A percentile compares a stretch with the other conserved stretches of the same genome.
Conservation (phyloP, 2,888 invertebrate species). For the Drosophila rellima region DNA sequence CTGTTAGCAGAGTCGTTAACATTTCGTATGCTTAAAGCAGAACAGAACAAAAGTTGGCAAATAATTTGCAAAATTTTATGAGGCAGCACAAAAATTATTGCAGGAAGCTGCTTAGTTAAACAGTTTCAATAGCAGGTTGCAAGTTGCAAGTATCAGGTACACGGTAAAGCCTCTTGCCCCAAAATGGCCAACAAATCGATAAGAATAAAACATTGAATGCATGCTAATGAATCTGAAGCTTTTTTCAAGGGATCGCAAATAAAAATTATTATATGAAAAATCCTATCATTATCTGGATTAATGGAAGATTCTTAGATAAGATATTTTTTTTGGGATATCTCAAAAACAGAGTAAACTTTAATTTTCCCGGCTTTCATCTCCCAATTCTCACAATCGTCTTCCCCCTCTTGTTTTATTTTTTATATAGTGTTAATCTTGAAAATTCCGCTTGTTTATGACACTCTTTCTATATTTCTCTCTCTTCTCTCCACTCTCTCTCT, state of each 20-base stretch:
- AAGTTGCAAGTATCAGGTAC: constrained; percentile 9
- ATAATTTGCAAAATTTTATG: constrained; percentile 77
- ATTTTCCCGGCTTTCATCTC: too few relatives aligned
- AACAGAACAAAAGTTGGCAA: constrained; percentile 71
- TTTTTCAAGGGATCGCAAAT: not conserved
- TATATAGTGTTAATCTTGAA: too few relatives aligned
- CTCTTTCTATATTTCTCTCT: not conserved
- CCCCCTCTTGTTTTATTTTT: too few relatives aligned
- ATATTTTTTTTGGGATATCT: too few relatives aligned
- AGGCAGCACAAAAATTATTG: constrained; percentile 59
- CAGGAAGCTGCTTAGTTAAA: constrained; percentile 68
- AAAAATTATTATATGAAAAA: not conserved
- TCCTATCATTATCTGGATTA: too few relatives aligned
- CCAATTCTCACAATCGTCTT: not conserved
- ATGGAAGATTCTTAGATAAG: too few relatives aligned
- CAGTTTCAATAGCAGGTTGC: constrained; percentile 48
- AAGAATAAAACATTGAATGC: not conserved
- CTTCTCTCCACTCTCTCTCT: not conserved
- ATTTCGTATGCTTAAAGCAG: constrained; percentile 59
- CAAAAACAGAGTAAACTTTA: too few relatives aligned
- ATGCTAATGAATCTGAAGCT: constrained; percentile 5
- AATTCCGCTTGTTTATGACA: too few relatives aligned
- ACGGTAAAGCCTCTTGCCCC: not conserved
- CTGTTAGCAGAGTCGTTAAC: constrained; percentile 32
- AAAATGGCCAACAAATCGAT: constrained; percentile 9